Evolutionary conservation across 2,797 vertebrate species (phyloP).

Genomic region (Eurystomus glaucurus): DNA sequence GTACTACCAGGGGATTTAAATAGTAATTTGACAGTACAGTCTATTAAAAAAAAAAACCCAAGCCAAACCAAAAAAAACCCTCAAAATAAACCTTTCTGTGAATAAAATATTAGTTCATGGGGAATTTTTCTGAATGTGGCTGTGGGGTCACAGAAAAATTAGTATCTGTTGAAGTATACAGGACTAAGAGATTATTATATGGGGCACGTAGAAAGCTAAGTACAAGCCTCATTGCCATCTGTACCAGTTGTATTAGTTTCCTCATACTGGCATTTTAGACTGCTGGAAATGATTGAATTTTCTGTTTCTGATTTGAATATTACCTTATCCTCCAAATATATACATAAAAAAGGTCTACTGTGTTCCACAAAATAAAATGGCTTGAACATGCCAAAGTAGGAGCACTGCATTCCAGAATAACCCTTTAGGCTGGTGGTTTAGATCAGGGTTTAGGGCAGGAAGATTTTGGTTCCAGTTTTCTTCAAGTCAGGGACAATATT

Average conservation of each 20-base stretch:
- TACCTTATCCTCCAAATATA: not conserved
- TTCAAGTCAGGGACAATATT: not conserved
- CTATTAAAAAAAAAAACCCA: not conserved
- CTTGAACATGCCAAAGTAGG: not conserved
- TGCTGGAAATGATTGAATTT: not conserved
- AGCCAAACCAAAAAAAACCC: not conserved
- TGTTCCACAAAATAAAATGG: not conserved
- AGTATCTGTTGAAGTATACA: not conserved
- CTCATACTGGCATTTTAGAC: not conserved
- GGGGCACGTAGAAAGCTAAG: not conserved
- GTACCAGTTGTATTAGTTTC: not conserved
- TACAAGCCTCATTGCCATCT: not conserved
- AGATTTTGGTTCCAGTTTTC: not conserved
- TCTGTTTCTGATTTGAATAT: not conserved
- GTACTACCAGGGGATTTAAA: constrained; percentile 45
- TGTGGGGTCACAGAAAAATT: not conserved
- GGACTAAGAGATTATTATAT: not conserved
- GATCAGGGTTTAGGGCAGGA: not conserved
- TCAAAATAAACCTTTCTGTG: not conserved
- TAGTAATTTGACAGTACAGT: constrained; percentile 6
- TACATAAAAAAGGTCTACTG: not conserved
- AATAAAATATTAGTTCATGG: not conserved
- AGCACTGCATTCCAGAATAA: not conserved
- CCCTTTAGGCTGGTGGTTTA: not conserved
- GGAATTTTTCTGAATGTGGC: not conserved